Percentiles rank a stretch among this genome's conserved stretches.
phyloP scores from a whole-genome alignment of 2,797 vertebrate genomes.

The Sebastes minor region DNA sequence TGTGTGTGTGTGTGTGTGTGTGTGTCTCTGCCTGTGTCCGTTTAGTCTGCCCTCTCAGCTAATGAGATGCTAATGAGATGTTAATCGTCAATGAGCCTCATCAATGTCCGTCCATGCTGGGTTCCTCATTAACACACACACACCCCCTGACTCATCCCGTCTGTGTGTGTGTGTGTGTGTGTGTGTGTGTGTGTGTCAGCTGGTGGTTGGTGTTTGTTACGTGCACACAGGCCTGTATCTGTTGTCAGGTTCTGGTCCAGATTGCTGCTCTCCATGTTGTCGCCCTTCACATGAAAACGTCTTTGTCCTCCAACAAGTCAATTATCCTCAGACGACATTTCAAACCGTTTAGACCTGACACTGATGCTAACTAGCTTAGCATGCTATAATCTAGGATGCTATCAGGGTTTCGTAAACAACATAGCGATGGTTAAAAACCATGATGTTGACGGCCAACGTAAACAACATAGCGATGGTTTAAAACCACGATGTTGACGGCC shows the following conservation, averaged over 20 bases:
- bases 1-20: background rate
- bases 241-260: background rate
- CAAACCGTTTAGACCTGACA: background rate
- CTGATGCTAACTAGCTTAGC: slow-evolving; percentile 12
- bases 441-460: too few species aligned
- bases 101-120: slow-evolving; percentile 64
- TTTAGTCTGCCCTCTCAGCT: slow-evolving; percentile 64
- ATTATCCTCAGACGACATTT: slow-evolving; percentile 24
- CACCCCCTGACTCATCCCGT: slow-evolving; percentile 3
- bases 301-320: slow-evolving; percentile 9
- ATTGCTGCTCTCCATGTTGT: background rate
- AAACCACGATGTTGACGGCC: too few species aligned
- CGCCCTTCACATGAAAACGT: slow-evolving; percentile 2
- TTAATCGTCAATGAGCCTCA: slow-evolving; percentile 74
- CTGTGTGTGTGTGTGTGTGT: slow-evolving; percentile 9
- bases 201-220: background rate
- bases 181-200: background rate
- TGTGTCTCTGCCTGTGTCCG: slow-evolving; percentile 27
- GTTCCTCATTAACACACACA: slow-evolving; percentile 41
- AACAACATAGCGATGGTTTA: too few species aligned
- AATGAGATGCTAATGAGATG: slow-evolving; percentile 74
- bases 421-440: too few species aligned
- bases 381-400: background rate
- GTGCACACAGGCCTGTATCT: background rate
- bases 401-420: background rate